A percentile compares a stretch with the other conserved stretches of the same genome.
Evolutionary conservation across 2,797 vertebrate species (phyloP).

Genomic region (Allobates femoralis): DNA sequence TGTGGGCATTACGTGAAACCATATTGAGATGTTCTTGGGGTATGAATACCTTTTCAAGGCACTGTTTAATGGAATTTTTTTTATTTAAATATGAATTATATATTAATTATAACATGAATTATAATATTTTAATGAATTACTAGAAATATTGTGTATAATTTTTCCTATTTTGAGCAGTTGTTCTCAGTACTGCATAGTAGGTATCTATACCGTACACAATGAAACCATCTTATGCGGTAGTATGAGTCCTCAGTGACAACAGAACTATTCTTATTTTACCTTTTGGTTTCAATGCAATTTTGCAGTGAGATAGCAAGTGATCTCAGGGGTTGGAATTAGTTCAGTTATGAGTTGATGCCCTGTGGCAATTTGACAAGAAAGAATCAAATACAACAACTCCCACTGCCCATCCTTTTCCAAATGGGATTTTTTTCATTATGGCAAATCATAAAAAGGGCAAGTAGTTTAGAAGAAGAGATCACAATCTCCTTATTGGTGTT

Average conservation of each 20-base stretch:
- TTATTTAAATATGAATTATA: no score
- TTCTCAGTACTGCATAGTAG: no score
- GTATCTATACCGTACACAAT: no score
- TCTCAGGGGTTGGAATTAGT: constrained; percentile 64
- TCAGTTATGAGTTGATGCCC: constrained; percentile 61
- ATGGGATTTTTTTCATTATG: constrained; percentile 43
- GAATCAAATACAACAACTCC: constrained; percentile 40
- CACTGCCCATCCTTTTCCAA: constrained; percentile 33
- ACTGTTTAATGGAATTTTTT: no score
- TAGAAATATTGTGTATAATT: no score
- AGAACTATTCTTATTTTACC: background rate
- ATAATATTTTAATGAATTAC: no score
- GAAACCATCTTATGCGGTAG: background rate
- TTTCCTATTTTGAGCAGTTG: no score
- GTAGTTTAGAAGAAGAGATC: constrained; percentile 12
- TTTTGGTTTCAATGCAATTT: constrained; percentile 42
- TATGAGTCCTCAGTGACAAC: background rate
- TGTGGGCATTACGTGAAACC: no score
- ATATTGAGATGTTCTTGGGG: no score
- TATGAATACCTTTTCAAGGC: no score
- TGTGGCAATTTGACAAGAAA: constrained; percentile 14
- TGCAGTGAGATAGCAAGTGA: constrained; percentile 51
- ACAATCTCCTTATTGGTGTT: constrained; percentile 53
- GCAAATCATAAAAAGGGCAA: constrained; percentile 46
- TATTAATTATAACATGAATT: no score